These are phyloP conservation scores for Raphicerus campestris DNA, from an alignment of 2,113 vertebrate genomes.

Conservation along the genomic window DNA sequence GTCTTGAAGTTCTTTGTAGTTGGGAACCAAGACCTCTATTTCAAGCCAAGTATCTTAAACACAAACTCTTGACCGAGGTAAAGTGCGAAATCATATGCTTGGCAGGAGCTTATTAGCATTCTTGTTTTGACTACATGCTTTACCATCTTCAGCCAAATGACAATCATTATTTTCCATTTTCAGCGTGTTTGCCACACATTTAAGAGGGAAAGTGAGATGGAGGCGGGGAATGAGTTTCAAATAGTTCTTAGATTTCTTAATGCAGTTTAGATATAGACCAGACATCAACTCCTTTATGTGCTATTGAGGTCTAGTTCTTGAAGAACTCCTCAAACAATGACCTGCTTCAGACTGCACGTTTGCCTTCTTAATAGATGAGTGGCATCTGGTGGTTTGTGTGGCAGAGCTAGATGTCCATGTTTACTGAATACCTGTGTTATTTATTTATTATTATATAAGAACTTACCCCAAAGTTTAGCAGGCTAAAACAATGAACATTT, in stretches of 20 bases:
- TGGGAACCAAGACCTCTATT: not conserved
- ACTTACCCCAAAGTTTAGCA: not conserved
- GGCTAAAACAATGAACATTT: conserved; percentile 10
- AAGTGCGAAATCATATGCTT: not conserved
- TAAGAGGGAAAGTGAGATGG: not conserved
- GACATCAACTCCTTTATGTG: not conserved
- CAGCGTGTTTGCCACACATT: not conserved
- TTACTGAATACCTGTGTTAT: not conserved
- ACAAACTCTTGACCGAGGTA: not conserved
- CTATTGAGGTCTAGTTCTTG: not conserved
- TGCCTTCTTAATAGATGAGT: not conserved
- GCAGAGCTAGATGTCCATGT: not conserved
- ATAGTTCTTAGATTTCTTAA: conserved; percentile 10
- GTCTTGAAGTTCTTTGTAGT: conserved; percentile 39
- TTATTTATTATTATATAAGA: not conserved
- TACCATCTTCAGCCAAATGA: not conserved
- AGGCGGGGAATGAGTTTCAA: not conserved
- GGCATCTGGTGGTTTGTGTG: not conserved
- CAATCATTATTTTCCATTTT: not conserved
- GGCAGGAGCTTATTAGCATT: not conserved
- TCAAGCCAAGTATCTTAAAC: not conserved
- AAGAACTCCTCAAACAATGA: not conserved
- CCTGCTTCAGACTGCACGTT: not conserved
- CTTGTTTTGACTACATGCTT: not conserved
- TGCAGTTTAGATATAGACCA: not conserved